Percentiles rank a stretch among this genome's conserved stretches.
These are phyloP conservation scores for Podarcis siculus DNA, from an alignment of 2,797 vertebrate species.

Conservation along the genomic window DNA sequence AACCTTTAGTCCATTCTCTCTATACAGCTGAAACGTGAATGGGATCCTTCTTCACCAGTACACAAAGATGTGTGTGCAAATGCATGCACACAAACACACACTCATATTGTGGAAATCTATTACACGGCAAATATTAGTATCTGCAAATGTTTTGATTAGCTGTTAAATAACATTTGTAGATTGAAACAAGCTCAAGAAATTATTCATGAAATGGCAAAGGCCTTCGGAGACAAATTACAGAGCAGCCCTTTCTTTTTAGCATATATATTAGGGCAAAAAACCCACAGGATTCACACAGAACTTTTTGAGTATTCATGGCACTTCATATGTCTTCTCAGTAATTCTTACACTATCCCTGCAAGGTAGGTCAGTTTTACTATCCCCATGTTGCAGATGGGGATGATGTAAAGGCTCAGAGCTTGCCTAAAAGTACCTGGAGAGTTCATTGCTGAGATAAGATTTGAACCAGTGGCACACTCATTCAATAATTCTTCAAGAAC, in stretches of 20 bases:
- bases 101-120: no score
- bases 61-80: not conserved
- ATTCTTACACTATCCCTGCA: not conserved
- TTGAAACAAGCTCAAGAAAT: conserved; percentile 42
- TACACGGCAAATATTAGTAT: conserved; percentile 12
- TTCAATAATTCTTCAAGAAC: not conserved
- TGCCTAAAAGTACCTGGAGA: not conserved
- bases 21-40: conserved; percentile 32
- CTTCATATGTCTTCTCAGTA: not conserved
- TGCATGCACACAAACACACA: not conserved
- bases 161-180: not conserved
- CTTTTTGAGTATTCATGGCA: not conserved
- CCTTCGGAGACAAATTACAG: conserved; percentile 31
- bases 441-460: not conserved
- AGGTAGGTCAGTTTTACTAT: not conserved
- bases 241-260: not conserved
- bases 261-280: not conserved
- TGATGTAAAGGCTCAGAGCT: not conserved
- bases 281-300: not conserved
- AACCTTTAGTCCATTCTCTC: conserved; percentile 34
- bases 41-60: not conserved
- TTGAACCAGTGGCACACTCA: not conserved
- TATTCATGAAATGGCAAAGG: conserved; percentile 3
- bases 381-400: not conserved
- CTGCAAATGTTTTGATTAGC: conserved; percentile 38